Evolutionary conservation across 2,888 invertebrate genomes (phyloP), one percentile per base, ranked within the genome.

Genomic region (Cryptosula pallasiana): DNA sequence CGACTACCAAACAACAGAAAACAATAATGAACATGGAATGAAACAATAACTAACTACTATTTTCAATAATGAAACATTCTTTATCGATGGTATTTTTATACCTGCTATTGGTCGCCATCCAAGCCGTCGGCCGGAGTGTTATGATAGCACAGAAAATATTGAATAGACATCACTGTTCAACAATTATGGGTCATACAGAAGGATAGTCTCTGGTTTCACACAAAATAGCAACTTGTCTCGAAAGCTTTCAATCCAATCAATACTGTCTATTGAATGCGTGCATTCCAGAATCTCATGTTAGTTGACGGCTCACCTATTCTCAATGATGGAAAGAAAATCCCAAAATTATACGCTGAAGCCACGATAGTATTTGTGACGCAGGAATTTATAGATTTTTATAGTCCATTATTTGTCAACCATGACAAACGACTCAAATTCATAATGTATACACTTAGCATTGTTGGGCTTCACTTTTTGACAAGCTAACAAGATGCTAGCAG

Each of bases 71-170:
- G 32, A 27, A 63, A 27, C 32, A 63, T 27, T 63, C 27, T 34
- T 63, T 32, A 63, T 63, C 63, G 27, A 63, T 63, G 9, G 63
- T 63, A 63, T 63, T 63, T 57, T 63, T 27, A 34, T 34, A 32
- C 27, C 25, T 5, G 63, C 27, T 3, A 2, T 5, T 13, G 32
- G 63, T 63, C 63, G 27, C 63, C 63, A 63, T 5, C 32, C 3
- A 5, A 63, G 63, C 2, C 63, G 27, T 13, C 45, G 20, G 45
- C 5, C 45, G 45, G 20, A 55, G 16, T 63, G 63, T 63, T 63
- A 34, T 63, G 29, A 63, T 63, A 63, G 34, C 63, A 16, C 20
- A 13, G 45, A 13, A 20, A 45, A 45, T 45, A 20, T 45, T 13
- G 45, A 45, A 45, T 45, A 45, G 9, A 45, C 45, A 13, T 13